A percentile compares a stretch with the other conserved stretches of the same genome.
Conservation (phyloP, 1,140 invertebrate species). For the Chelonus insularis region DNA sequence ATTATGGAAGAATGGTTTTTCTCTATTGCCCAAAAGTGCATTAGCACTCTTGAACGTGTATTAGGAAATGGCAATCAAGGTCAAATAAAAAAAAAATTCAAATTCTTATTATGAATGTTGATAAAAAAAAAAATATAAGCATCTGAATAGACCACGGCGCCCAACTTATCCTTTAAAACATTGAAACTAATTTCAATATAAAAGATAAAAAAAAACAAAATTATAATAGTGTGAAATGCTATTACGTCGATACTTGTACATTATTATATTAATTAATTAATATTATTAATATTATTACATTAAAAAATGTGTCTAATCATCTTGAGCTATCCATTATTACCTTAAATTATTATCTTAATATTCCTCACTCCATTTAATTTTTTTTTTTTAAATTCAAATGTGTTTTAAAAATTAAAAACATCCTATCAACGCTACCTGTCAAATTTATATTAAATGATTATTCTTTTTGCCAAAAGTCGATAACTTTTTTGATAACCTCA, state of each 20-base stretch:
- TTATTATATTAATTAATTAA: constrained; percentile 29
- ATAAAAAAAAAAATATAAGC: constrained; percentile 18
- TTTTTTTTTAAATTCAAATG: not conserved
- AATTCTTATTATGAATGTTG: constrained; percentile 24
- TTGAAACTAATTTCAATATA: constrained; percentile 28
- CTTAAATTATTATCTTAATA: not conserved
- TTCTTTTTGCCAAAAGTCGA: no score
- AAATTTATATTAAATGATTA: no score
- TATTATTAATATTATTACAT: constrained; percentile 5
- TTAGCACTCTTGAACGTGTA: constrained; percentile 20
- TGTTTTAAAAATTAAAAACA: no score
- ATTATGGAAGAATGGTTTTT: not conserved
- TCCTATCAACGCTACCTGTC: no score
- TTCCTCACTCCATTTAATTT: not conserved
- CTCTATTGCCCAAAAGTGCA: not conserved
- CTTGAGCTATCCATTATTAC: not conserved
- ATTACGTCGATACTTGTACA: constrained; percentile 31
- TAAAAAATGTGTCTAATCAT: constrained; percentile 1
- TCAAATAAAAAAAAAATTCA: constrained; percentile 24
- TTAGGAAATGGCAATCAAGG: constrained; percentile 26
- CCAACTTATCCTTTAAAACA: not conserved
- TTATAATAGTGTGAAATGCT: constrained; percentile 30
- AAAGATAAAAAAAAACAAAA: constrained; percentile 17
- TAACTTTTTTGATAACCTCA: no score
- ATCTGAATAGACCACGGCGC: constrained; percentile 23